Evolutionary conservation across 2,113 vertebrate species (phyloP).

Genomic region (Eidolon helvum): DNA sequence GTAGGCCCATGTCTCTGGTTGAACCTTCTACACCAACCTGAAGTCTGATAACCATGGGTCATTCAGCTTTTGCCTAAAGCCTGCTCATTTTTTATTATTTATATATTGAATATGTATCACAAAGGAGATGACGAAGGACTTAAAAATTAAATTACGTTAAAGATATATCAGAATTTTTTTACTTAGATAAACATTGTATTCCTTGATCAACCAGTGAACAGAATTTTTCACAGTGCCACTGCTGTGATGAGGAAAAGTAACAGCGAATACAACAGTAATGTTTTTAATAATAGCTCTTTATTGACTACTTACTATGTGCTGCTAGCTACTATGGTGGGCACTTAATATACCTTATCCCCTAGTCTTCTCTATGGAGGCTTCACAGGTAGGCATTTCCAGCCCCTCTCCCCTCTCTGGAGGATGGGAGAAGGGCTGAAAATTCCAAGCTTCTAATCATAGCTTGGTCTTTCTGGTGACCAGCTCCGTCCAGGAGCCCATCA

Average conservation of each 20-base stretch:
- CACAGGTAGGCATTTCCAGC: neutral
- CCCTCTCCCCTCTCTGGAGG: neutral
- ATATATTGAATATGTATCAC: neutral
- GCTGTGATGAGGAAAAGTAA: neutral
- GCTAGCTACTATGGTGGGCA: neutral
- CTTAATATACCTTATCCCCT: neutral
- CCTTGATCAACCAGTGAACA: neutral
- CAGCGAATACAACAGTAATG: neutral
- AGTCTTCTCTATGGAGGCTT: neutral
- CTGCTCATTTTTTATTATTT: neutral
- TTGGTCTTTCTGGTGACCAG: neutral
- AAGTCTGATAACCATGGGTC: neutral
- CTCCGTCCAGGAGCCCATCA: neutral
- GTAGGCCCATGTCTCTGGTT: neutral
- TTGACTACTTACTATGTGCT: neutral
- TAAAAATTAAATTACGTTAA: neutral
- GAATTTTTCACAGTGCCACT: neutral
- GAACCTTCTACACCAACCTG: neutral
- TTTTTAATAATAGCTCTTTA: neutral
- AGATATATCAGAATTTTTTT: neutral
- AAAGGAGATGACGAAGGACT: neutral
- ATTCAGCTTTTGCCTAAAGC: neutral
- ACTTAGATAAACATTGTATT: neutral
- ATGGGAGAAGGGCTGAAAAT: neutral
- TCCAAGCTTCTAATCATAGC: neutral